phyloP scores from a whole-genome alignment of 2,113 vertebrate genomes.

The Heloderma charlesbogerti region DNA sequence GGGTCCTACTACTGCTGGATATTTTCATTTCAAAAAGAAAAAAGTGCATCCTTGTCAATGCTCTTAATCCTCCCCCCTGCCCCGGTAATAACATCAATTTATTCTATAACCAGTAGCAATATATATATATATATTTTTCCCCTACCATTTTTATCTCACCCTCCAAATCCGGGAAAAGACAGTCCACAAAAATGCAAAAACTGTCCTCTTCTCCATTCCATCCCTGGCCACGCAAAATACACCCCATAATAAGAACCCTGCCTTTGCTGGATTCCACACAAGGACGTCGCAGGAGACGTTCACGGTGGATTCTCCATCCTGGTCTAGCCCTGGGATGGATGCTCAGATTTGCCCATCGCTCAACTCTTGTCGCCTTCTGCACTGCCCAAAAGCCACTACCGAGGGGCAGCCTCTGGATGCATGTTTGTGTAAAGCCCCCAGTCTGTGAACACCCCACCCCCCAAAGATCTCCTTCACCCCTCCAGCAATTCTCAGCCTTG shows the following conservation, averaged over 20 bases:
- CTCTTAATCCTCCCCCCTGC: not conserved
- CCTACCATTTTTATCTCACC: not conserved
- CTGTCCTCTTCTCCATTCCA: no score
- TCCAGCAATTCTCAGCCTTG: no score
- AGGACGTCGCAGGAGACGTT: not conserved
- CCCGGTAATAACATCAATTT: no score
- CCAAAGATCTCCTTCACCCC: no score
- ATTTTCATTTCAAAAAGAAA: not conserved
- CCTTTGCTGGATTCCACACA: not conserved
- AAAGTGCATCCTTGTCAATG: no score
- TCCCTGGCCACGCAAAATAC: not conserved
- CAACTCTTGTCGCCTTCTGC: no score
- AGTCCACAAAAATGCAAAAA: not conserved
- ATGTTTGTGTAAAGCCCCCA: no score
- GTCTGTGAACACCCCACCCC: no score
- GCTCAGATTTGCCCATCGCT: not conserved
- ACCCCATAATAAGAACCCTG: accelerated
- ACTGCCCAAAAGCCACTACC: no score
- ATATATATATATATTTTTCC: not conserved
- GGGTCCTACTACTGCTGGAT: no score
- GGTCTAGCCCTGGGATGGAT: not conserved
- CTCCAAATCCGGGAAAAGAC: not conserved
- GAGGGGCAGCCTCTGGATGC: not conserved
- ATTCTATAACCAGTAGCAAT: not conserved
- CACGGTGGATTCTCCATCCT: not conserved